Evolutionary conservation across 2,797 vertebrate genomes (phyloP).

Genomic region (Pipistrellus nathusii): DNA sequence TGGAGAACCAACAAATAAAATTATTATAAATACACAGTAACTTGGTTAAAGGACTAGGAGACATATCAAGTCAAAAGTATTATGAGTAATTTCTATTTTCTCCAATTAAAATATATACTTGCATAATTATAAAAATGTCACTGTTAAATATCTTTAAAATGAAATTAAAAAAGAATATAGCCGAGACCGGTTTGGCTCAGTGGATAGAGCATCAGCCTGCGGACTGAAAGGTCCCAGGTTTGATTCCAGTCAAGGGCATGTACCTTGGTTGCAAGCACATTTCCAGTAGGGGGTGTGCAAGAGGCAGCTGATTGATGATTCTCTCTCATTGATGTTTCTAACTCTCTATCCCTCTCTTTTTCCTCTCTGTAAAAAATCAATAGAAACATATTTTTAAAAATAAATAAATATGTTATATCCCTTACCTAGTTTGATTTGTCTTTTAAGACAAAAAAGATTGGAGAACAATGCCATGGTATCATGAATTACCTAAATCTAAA

Average conservation of each 20-base stretch:
- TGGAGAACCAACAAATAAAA: slow-evolving; percentile 37
- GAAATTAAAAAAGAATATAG: slow-evolving; percentile 37
- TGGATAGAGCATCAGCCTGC: no score
- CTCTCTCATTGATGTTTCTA: no score
- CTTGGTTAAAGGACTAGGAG: background rate
- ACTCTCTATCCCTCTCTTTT: no score
- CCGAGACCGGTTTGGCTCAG: no score
- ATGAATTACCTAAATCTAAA: slow-evolving; percentile 12
- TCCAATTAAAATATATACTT: background rate
- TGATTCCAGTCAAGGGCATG: no score
- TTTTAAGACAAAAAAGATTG: slow-evolving; percentile 14
- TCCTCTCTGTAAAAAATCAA: no score
- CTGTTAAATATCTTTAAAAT: slow-evolving; percentile 24
- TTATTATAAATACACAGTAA: background rate
- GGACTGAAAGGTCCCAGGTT: no score
- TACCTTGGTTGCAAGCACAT: no score
- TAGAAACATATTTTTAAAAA: no score
- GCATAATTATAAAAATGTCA: slow-evolving; percentile 29
- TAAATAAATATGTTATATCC: no score
- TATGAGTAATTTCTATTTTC: background rate
- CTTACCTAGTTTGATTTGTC: background rate
- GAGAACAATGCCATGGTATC: background rate
- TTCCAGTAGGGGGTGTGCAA: no score
- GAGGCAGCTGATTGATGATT: no score
- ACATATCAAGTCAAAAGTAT: slow-evolving; percentile 7